A percentile compares a stretch with the other conserved stretches of the same genome.
Evolutionary conservation across 2,797 vertebrate species (phyloP).

Genomic region (Anisognathus igniventris): DNA sequence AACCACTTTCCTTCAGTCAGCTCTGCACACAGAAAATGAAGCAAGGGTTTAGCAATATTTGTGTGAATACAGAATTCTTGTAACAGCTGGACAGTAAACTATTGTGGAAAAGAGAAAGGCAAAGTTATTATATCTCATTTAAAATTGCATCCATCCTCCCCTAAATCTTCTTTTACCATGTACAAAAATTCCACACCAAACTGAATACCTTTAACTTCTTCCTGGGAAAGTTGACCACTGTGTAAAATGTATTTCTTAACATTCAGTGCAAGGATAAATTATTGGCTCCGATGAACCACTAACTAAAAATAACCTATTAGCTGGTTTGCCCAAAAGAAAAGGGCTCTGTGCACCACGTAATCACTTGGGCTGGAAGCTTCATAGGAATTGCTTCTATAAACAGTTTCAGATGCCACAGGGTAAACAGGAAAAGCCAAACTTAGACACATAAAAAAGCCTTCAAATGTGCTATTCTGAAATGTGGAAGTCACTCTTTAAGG

Average conservation of each 20-base stretch:
- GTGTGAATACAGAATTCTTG: not conserved
- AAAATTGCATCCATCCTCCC: not conserved
- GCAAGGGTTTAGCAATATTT: not conserved
- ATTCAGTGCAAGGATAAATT: not conserved
- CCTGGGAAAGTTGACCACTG: not conserved
- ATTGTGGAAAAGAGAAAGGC: not conserved
- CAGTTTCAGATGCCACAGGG: slow-evolving; percentile 41
- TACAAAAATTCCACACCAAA: not conserved
- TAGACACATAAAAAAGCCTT: slow-evolving; percentile 2
- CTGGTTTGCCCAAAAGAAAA: slow-evolving; percentile 43
- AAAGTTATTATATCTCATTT: not conserved
- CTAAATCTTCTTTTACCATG: not conserved
- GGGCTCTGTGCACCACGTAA: slow-evolving; percentile 40
- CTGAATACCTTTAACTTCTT: not conserved
- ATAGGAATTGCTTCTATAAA: slow-evolving; percentile 52
- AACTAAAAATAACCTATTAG: slow-evolving; percentile 55
- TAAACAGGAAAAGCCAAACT: slow-evolving; percentile 64
- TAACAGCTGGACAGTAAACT: not conserved
- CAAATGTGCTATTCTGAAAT: not conserved
- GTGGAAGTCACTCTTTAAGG: not conserved
- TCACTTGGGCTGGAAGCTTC: slow-evolving; percentile 16
- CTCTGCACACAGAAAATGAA: not conserved
- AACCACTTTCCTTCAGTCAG: not conserved
- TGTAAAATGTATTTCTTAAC: not conserved
- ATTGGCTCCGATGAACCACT: not conserved